These are phyloP conservation scores for Melieria omissa DNA, from an alignment of 2,888 invertebrate genomes.

Conservation along the genomic window DNA sequence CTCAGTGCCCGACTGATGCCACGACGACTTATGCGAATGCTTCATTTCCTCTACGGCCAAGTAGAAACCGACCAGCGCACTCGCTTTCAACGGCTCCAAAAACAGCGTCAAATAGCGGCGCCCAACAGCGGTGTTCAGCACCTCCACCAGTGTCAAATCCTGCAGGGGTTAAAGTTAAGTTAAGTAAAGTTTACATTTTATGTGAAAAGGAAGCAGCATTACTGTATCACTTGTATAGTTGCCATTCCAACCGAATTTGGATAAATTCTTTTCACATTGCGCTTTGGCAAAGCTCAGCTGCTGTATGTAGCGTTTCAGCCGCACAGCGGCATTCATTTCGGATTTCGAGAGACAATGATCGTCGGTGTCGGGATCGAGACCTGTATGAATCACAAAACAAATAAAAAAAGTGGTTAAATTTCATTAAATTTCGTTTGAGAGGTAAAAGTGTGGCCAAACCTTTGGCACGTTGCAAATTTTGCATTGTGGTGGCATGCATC, in stretches of 20 bases:
- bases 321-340: constrained; percentile 82
- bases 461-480: constrained; percentile 88
- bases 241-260: constrained; percentile 81
- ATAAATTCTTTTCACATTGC: constrained; percentile 82
- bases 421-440: too few species aligned
- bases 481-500: constrained; percentile 92
- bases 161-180: constrained; percentile 59
- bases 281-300: constrained; percentile 84
- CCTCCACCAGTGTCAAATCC: constrained; percentile 78
- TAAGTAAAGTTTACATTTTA: not conserved
- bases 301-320: constrained; percentile 85
- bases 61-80: constrained; percentile 88
- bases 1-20: constrained; percentile 91
- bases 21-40: constrained; percentile 77
- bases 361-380: constrained; percentile 64
- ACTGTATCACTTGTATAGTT: constrained; percentile 70
- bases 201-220: constrained; percentile 21
- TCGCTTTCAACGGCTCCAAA: constrained; percentile 83
- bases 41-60: constrained; percentile 86
- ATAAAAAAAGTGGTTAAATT: not conserved
- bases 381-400: constrained; percentile 35
- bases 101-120: constrained; percentile 84
- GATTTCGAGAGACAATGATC: constrained; percentile 74
- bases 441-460: constrained; percentile 64
- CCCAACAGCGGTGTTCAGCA: constrained; percentile 82